Evolutionary conservation across 2,888 invertebrate species (phyloP).

Genomic region (Lycia hirtaria): DNA sequence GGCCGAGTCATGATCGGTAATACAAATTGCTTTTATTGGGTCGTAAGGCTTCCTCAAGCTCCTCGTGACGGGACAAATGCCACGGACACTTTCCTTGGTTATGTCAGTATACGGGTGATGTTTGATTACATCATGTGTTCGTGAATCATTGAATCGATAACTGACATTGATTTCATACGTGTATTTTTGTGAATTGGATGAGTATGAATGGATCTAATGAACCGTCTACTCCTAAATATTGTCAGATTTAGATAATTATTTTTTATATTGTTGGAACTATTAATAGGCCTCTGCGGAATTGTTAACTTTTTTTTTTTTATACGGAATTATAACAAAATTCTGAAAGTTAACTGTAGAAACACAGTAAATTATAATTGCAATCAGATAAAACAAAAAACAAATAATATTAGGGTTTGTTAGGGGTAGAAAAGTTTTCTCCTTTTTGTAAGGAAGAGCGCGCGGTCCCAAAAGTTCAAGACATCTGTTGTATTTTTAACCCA

Average conservation of each 20-base stretch:
- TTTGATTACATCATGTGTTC: slow-evolving; percentile 19
- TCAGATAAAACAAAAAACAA: too few species aligned
- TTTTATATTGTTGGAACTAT: neutral
- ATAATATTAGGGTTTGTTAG: too few species aligned
- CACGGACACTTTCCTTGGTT: slow-evolving; percentile 58
- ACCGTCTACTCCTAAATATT: neutral
- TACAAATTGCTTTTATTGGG: slow-evolving; percentile 46
- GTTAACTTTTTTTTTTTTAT: too few species aligned
- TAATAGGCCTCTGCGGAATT: too few species aligned
- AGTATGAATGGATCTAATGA: neutral
- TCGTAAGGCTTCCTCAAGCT: slow-evolving; percentile 52
- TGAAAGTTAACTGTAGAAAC: too few species aligned
- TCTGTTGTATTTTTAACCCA: too few species aligned
- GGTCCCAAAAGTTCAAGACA: too few species aligned
- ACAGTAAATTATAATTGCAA: too few species aligned
- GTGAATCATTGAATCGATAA: slow-evolving; percentile 1
- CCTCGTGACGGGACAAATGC: slow-evolving; percentile 53
- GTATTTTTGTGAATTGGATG: neutral
- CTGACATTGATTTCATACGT: neutral
- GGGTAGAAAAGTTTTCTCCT: too few species aligned
- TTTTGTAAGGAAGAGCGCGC: too few species aligned
- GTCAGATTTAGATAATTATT: neutral
- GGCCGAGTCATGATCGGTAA: slow-evolving; percentile 54
- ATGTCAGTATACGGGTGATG: slow-evolving; percentile 14
- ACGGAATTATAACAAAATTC: too few species aligned